Base-by-base conservation (phyloP, 1,140 invertebrate genomes). In the Bombus huntii region DNA sequence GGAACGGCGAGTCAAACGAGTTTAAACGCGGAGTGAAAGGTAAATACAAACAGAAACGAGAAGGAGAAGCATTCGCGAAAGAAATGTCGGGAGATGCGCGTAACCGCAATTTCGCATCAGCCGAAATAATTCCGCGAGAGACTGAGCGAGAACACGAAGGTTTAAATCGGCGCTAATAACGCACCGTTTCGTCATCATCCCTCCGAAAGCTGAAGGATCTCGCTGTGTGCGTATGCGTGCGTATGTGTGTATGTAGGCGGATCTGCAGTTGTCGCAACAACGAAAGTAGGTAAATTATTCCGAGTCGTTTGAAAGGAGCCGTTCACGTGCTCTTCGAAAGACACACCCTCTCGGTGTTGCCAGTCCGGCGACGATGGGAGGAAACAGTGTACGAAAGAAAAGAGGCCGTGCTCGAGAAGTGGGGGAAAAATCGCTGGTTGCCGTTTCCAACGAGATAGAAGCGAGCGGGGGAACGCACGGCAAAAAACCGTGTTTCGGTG, bases 241-340 rank as follows among this genome's bases (percentile, higher is more conserved):
- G 28, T 12, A 28, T 10, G 28, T 8, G 28, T 22, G 59, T 62
- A 47, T 6, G 47, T 53, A 53, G 47, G 47, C 18, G 47, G 18
- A 53, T 53, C 59, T 13, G 28, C 72, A 59, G 74, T 47, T 53
- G 76, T 80, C 39, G 83, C 76, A 81, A 57, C 83, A 42, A 66
- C 70, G 83, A 81, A 85, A 81, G 10, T 81, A 59, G 78, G 78
- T 85, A 71, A 85, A 85, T 81, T 81, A 85, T 85, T 85, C 83
- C 83, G 59, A 37, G 34, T 25, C 71, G 73, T 75, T 83, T 75
- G 80, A 78, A 85, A 83, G 39, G 78, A 65, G 62, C 53, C n/a
- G n/a, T 37, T 80, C 85, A 39, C 80, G 76, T 37, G 62, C 42
- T 42, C 76, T 86, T 12, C 9, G 68, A 28, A 31, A 86, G 79